Conservation (phyloP, 2,113 vertebrate species). For the Petaurus breviceps region DNA sequence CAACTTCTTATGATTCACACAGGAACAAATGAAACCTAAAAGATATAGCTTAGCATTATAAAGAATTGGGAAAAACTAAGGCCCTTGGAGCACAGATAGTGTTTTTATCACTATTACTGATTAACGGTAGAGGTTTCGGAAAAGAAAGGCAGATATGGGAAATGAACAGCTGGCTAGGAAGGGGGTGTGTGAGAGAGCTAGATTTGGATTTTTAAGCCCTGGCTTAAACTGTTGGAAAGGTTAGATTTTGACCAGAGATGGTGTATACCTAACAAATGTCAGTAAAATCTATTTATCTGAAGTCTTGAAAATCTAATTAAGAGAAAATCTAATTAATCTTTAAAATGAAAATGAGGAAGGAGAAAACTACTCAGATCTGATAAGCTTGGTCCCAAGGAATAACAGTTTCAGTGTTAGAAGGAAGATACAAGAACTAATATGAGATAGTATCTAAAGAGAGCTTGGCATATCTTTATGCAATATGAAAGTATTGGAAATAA, state of each 20-base stretch:
- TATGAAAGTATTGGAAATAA: neutral
- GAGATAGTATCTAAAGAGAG: neutral
- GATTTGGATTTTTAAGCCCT: neutral
- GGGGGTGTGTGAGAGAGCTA: neutral
- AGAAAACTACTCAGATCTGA: neutral
- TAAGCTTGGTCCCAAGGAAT: neutral
- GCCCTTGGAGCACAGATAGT: neutral
- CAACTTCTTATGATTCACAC: neutral
- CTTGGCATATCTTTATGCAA: neutral
- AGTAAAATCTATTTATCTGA: neutral
- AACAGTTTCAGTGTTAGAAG: neutral
- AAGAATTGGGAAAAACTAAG: neutral
- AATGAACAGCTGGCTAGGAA: neutral
- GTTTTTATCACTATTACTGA: neutral
- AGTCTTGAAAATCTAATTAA: neutral
- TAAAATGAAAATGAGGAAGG: neutral
- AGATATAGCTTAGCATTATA: neutral
- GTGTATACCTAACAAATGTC: neutral
- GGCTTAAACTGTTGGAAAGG: neutral
- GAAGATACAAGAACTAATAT: neutral
- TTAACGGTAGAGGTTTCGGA: neutral
- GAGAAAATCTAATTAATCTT: too few relatives aligned
- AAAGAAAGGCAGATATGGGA: neutral
- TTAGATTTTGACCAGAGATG: neutral
- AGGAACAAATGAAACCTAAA: neutral